Evolutionary conservation across 2,888 invertebrate species (phyloP), one percentile per base, ranked within the genome.

Genomic region (Malacosoma neustria): DNA sequence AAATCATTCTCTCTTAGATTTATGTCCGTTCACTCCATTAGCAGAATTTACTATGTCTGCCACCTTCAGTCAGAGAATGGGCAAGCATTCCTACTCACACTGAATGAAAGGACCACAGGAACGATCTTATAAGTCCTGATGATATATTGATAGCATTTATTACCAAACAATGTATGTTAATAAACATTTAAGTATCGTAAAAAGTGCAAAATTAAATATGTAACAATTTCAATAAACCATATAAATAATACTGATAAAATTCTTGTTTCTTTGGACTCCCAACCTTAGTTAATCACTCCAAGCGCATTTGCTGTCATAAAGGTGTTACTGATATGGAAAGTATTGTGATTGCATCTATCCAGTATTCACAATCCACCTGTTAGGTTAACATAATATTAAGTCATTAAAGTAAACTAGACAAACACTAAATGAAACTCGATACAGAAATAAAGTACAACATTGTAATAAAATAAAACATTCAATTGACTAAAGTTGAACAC

Each of bases 201-300:
- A 72, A 79, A 84, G 84, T 84, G 82, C 84, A 85, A 85, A 85
- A 82, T 81, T 85, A 75, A 79, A 66, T 75, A 81, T 84, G 82
- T 84, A 82, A 79, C 70, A 73, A 72, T 75, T 81, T 81, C 77
- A 84, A 82, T 81, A 82, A 82, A 80, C 71, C 71, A 72, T 81
- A 72, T 81, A 82, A 79, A 81, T 80, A 72, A 70, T 75, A 77
- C 71, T 68, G 68, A 77, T 76, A 64, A 71, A 65, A 43, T 41
- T 44, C 38, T 55, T 61, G 42, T 76, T 72, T 55, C 49, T 66
- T 67, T 63, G 22, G 22, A 48, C 48, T 48, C 49, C 22, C 5
- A 22, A 9, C 9, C 5, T 3, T 5, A 22, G 5, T 22, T 2
- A 5, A 22, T 22, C 22, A 22, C 9, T 22, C 6, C 5, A 31